Conservation (phyloP, 2,797 vertebrate species). For the Gallinago stenura region DNA sequence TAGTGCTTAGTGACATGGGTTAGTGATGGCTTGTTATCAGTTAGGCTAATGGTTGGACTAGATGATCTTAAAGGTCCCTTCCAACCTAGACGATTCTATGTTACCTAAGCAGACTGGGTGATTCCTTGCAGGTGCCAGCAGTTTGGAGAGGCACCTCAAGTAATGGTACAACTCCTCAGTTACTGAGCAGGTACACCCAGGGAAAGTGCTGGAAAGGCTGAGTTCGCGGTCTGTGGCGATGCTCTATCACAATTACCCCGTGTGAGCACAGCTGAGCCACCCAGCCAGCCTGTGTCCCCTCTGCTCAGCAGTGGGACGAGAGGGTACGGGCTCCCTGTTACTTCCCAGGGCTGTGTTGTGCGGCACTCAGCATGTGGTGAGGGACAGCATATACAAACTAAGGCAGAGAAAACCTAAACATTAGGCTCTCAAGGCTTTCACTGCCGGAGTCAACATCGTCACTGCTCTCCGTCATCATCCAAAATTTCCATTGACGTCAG, state of each 20-base stretch:
- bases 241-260: background rate
- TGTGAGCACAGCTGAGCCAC: background rate
- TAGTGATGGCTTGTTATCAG: no score
- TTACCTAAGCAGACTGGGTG: background rate
- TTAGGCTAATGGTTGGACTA: no score
- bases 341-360: conserved; percentile 11
- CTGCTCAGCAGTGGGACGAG: accelerated
- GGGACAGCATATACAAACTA: conserved; percentile 53
- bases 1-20: no score
- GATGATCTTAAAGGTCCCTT: no score
- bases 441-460: conserved; percentile 42
- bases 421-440: conserved; percentile 34
- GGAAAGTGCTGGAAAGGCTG: background rate
- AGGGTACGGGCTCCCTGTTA: background rate
- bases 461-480: conserved; percentile 55
- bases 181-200: background rate
- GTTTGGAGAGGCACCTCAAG: background rate
- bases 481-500: conserved; percentile 72
- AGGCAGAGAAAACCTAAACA: conserved; percentile 63
- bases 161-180: background rate
- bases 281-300: background rate
- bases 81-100: no score
- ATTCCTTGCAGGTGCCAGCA: background rate
- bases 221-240: background rate
- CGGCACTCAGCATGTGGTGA: accelerated